These are phyloP conservation scores for Spodoptera litura DNA, from an alignment of 1,140 invertebrate species.

Conservation along the genomic window DNA sequence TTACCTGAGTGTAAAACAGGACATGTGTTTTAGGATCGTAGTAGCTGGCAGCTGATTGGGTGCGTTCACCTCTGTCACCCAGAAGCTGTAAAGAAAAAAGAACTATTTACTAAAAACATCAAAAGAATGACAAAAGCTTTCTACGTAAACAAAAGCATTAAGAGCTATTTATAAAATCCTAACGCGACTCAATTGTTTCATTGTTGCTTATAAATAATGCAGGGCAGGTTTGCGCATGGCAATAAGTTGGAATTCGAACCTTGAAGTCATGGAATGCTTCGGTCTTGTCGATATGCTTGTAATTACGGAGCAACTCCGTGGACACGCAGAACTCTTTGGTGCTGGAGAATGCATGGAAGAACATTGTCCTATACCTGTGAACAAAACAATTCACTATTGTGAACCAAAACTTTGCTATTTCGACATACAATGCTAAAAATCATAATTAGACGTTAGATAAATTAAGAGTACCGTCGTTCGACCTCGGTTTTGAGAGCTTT, in stretches of 20 bases:
- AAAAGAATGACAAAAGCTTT: background rate
- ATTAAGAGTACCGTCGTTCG: constrained; percentile 6
- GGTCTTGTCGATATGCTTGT: constrained; percentile 86
- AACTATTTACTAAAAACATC: background rate
- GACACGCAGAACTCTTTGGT: constrained; percentile 92
- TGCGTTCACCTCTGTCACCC: constrained; percentile 90
- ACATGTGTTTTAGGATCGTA: constrained; percentile 90
- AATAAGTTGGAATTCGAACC: constrained; percentile 65
- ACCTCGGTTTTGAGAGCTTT: constrained; percentile 52
- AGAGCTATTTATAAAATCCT: background rate
- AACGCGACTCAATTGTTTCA: constrained; percentile 30
- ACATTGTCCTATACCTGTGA: constrained; percentile 89
- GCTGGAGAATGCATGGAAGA: constrained; percentile 91
- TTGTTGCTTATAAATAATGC: constrained; percentile 42
- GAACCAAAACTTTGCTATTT: constrained; percentile 13
- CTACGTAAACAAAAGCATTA: background rate
- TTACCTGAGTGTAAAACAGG: constrained; percentile 91
- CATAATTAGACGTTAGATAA: constrained; percentile 29
- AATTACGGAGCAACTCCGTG: constrained; percentile 90
- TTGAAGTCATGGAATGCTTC: constrained; percentile 90
- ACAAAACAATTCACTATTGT: constrained; percentile 45
- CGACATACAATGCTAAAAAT: constrained; percentile 43
- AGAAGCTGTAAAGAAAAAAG: constrained; percentile 82
- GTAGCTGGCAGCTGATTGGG: constrained; percentile 91
- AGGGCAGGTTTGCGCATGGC: constrained; percentile 14